Conservation (phyloP, 92 coral and sea anemone species). For the Porites lobata region DNA sequence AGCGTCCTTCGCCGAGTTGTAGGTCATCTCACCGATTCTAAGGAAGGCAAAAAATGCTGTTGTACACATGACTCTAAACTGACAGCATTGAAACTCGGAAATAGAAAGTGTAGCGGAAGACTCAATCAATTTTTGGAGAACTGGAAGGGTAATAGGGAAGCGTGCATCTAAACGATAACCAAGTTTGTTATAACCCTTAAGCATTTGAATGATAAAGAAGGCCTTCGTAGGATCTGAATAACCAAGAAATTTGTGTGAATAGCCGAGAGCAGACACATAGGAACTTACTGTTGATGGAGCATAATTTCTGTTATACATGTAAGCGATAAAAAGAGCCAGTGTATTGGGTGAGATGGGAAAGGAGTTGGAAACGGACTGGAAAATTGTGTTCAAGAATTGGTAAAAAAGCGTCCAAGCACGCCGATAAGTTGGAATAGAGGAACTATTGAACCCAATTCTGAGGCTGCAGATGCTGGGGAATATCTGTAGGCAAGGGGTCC, state of each 20-base stretch:
- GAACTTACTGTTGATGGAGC: no score
- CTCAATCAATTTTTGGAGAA: conserved; percentile 12
- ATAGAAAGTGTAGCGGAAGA: not conserved
- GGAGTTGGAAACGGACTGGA: not conserved
- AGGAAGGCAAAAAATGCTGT: not conserved
- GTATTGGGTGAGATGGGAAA: not conserved
- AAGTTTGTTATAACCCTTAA: not conserved
- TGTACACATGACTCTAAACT: conserved; percentile 15
- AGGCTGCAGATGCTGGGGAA: no score
- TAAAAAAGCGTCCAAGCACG: no score
- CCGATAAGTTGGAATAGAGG: no score
- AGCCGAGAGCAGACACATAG: not conserved
- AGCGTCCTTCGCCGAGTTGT: not conserved
- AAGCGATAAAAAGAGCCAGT: not conserved
- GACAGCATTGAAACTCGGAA: conserved; percentile 27
- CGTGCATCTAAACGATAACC: conserved; percentile 38
- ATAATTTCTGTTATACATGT: not conserved
- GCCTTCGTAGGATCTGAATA: not conserved
- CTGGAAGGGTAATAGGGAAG: conserved; percentile 30
- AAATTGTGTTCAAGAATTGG: not conserved
- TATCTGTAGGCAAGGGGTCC: no score
- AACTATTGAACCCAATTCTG: no score
- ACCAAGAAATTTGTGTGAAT: not conserved
- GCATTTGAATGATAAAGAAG: no score
- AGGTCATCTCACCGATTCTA: conserved; percentile 48